These are phyloP conservation scores for Seriola dumerili DNA, from an alignment of 2,113 vertebrate species.

Conservation along the genomic window DNA sequence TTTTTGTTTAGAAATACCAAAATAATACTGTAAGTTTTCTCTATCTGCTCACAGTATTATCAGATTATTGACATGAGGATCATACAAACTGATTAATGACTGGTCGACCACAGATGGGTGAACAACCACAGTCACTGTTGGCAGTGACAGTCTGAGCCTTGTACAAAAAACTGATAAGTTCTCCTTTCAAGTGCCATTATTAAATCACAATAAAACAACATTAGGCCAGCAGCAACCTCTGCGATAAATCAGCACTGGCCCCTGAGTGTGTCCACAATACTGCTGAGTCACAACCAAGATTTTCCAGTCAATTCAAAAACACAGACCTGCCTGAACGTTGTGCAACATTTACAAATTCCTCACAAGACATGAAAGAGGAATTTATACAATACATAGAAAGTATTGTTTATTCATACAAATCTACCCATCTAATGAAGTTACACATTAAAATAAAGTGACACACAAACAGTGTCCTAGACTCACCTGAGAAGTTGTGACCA, in stretches of 20 bases:
- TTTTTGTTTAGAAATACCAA: neutral
- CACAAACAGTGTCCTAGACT: conserved; percentile 26
- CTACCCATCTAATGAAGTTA: neutral
- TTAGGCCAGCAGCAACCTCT: conserved; percentile 15
- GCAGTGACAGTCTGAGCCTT: neutral
- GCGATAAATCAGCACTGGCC: conserved; percentile 29
- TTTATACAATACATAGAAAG: neutral
- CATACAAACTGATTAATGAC: neutral
- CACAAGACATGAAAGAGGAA: neutral
- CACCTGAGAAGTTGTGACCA: conserved; percentile 64
- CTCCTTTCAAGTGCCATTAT: neutral
- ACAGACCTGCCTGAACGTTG: conserved; percentile 4
- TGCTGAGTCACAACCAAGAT: conserved; percentile 72
- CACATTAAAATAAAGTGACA: neutral
- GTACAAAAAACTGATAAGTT: neutral
- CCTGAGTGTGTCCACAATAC: conserved; percentile 25
- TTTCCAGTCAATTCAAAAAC: conserved; percentile 38
- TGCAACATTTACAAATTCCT: conserved; percentile 19
- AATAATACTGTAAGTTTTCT: neutral
- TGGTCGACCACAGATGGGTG: neutral
- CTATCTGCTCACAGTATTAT: neutral
- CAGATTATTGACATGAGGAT: neutral
- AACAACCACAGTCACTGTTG: neutral
- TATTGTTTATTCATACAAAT: neutral
- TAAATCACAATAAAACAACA: conserved; percentile 3